phyloP scores from a whole-genome alignment of 30 jellyfish, hydroid and myxozoan species.

The Pseudorhiza aurosa region DNA sequence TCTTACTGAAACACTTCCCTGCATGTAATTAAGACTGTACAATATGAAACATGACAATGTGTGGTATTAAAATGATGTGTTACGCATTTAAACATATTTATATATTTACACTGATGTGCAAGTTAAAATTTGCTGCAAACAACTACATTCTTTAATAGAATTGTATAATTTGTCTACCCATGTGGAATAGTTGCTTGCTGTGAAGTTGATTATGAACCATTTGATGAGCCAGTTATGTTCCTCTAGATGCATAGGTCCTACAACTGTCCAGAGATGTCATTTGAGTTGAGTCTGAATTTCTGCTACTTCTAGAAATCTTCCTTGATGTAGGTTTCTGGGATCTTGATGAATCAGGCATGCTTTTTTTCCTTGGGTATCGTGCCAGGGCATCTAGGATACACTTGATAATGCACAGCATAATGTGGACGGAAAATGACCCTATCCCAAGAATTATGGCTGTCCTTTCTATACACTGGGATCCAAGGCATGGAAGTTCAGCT shows the following conservation, averaged over 20 bases:
- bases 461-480: conserved; percentile 13
- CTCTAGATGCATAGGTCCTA: conserved; percentile 33
- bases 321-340: conserved; percentile 29
- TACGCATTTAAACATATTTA: no score
- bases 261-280: conserved; percentile 55
- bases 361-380: background rate
- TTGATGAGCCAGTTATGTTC: no score
- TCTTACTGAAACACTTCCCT: no score
- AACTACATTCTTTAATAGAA: no score
- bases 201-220: no score
- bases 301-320: conserved; percentile 62
- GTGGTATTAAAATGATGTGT: no score
- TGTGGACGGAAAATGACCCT: conserved; percentile 39
- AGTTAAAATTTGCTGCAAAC: no score
- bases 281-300: conserved; percentile 61
- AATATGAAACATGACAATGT: no score
- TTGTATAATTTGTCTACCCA: no score
- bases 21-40: no score
- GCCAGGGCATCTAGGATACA: conserved; percentile 24
- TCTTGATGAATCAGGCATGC: background rate
- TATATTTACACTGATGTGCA: no score
- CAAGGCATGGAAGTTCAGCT: conserved; percentile 28
- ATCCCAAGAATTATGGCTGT: conserved; percentile 30
- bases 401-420: conserved; percentile 14
- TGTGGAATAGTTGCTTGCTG: no score